phyloP scores from a whole-genome alignment of 2,888 invertebrate genomes.

The Drosophila emarginata region DNA sequence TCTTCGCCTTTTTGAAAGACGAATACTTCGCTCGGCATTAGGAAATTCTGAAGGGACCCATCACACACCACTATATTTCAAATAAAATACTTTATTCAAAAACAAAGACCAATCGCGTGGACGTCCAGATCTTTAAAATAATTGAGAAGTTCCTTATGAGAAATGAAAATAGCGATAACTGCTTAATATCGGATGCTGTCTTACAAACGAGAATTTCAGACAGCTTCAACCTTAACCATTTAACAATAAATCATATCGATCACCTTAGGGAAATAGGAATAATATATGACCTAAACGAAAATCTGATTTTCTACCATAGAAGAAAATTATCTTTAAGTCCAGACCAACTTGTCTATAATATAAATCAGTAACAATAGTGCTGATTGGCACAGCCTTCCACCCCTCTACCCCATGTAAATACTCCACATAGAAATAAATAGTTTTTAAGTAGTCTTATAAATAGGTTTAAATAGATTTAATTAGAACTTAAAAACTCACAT shows the following conservation, averaged over 20 bases:
- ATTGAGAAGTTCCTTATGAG: not conserved
- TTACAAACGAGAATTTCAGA: not conserved
- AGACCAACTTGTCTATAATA: not conserved
- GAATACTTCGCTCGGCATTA: not conserved
- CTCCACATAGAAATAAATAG: not conserved
- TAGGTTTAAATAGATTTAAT: too few relatives aligned
- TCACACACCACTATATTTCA: not conserved
- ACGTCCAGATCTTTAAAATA: too few relatives aligned
- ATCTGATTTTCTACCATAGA: not conserved
- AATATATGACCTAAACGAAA: not conserved
- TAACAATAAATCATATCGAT: not conserved
- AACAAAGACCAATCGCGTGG: too few relatives aligned
- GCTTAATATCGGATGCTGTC: not conserved
- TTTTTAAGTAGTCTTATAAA: too few relatives aligned
- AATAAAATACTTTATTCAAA: not conserved
- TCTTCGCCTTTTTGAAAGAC: not conserved
- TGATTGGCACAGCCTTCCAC: not conserved
- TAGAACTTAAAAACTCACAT: too few relatives aligned
- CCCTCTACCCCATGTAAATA: not conserved
- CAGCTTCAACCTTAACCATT: too few relatives aligned
- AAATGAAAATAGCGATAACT: not conserved
- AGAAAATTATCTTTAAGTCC: not conserved
- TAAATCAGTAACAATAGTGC: not conserved
- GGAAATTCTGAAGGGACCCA: too few relatives aligned
- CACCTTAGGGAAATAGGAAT: not conserved